Evolutionary conservation across 2,797 vertebrate species (phyloP), one percentile per base, ranked within the genome.

Genomic region (Enteromius unitaeniatus): DNA sequence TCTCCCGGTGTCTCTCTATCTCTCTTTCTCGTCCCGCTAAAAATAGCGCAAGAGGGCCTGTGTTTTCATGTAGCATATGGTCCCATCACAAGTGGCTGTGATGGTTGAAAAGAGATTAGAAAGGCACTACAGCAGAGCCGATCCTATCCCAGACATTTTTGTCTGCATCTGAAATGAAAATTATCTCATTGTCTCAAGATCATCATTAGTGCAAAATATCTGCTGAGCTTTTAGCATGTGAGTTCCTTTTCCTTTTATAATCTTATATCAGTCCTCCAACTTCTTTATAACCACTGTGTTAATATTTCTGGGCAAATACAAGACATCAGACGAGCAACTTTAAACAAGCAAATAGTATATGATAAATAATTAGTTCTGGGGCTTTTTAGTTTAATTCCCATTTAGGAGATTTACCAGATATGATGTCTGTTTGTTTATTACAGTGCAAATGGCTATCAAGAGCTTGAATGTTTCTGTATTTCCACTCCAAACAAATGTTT

Each of bases 21-120:
- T 51, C 21, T 75, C 42, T 75, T 14, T 82, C 19, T 34, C 4
- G 10, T 8, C 23, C 58, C 7, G 5, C 65, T 83, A n/a, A 53
- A 78, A 76, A 49, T 81, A 31, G 62, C 37, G 42, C 34, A 65
- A 67, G 40, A 64, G 53, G 79, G 64, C 14, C 85, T 79, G 37
- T 76, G 55, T 84, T 81, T 79, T 45, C 11, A 7, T 58, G 70
- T 45, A 93, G 90, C 92, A 93, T 93, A 93, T 94, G 94, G 92
- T 90, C 88, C 53, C 85, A 87, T 13, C 4, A 84, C 86, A 88
- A 86, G 85, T 88, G 89, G 87, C 90, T 81, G 85, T 84, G 89
- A 89, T 86, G 85, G 84, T 91, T 93, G 90, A 91, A 90, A 89
- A 89, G 90, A 91, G 93, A 92, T 94, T 93, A 93, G 88, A 88